Evolutionary conservation across 2,888 invertebrate genomes (phyloP).

Genomic region (Ramazzottius varieornatus): DNA sequence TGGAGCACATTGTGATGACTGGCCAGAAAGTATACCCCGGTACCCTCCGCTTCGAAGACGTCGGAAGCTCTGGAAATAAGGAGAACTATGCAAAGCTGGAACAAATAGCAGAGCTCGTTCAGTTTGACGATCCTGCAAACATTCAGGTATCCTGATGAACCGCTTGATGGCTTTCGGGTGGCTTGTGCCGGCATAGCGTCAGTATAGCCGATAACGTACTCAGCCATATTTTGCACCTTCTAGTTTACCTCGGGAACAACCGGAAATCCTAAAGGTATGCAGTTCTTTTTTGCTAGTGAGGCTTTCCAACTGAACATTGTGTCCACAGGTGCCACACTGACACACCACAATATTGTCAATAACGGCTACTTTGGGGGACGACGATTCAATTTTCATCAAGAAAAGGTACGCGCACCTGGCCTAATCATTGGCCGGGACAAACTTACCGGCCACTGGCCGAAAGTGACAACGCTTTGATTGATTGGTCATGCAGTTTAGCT

Average conservation of each 20-base stretch:
- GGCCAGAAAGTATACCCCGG: slow-evolving; percentile 29
- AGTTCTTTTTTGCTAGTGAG: slow-evolving; percentile 24
- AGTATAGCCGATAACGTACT: no score
- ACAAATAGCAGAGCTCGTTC: slow-evolving; percentile 29
- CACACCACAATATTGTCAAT: slow-evolving; percentile 45
- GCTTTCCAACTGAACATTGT: background rate
- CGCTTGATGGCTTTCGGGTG: no score
- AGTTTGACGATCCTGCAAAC: slow-evolving; percentile 40
- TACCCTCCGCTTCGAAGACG: slow-evolving; percentile 24
- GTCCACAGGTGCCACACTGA: slow-evolving; percentile 17
- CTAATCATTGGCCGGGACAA: no score
- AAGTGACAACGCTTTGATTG: no score
- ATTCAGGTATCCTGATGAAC: no score
- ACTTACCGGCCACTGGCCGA: background rate
- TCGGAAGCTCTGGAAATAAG: slow-evolving; percentile 24
- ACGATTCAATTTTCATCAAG: slow-evolving; percentile 11
- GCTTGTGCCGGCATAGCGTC: no score
- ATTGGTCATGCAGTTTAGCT: no score
- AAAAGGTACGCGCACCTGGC: slow-evolving; percentile 18
- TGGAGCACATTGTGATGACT: slow-evolving; percentile 33
- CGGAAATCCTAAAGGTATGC: slow-evolving; percentile 47
- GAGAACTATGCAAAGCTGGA: slow-evolving; percentile 19
- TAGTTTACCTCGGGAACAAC: slow-evolving; percentile 36
- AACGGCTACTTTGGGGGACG: slow-evolving; percentile 35
- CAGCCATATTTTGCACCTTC: no score